Evolutionary conservation across 2,888 invertebrate species (phyloP), one percentile per base, ranked within the genome.

Genomic region (Augiades crinisus): DNA sequence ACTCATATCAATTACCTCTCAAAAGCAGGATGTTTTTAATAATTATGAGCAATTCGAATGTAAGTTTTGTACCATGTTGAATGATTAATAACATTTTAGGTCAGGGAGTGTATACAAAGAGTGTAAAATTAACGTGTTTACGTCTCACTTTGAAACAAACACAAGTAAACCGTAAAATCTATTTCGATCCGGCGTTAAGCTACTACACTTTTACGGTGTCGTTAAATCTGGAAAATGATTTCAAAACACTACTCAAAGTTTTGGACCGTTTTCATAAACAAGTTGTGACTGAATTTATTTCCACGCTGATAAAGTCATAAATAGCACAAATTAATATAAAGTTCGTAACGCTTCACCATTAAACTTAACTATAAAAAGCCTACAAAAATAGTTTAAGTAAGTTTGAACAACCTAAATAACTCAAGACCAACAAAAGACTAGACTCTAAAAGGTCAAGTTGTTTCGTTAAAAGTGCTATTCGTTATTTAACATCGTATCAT

Each of bases 81-180:
- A 16, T 17, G 17, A 36, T 34, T 5, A 10, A n/a, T 34, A 19
- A n/a, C 5, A 19, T 6, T 36, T 19, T 34, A 33, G 50, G 53
- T 41, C 33, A 44, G 44, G 38, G 17, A 46, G 22, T 36, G 38
- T 56, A 51, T 27, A 8, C 10, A 24, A 8, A 33, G 41, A 45
- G 56, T 50, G 57, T 57, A 53, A 51, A 59, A 57, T 58, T 51
- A 56, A 47, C 51, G 40, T 52, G 55, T 56, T 56, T 50, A 56
- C 36, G 31, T 34, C 17, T 53, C 10, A 53, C 45, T 56, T 54
- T 50, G 43, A 63, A 64, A 65, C 57, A 60, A 61, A 58, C 58
- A 62, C 60, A 65, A 63, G 61, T 64, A 63, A 68, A 65, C 63
- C 65, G 64, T 68, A 65, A 71, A 74, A 61, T 71, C 66, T 76